Evolutionary conservation across 2,113 vertebrate species (phyloP), one percentile per base, ranked within the genome.

Genomic region (Mixornis gularis): DNA sequence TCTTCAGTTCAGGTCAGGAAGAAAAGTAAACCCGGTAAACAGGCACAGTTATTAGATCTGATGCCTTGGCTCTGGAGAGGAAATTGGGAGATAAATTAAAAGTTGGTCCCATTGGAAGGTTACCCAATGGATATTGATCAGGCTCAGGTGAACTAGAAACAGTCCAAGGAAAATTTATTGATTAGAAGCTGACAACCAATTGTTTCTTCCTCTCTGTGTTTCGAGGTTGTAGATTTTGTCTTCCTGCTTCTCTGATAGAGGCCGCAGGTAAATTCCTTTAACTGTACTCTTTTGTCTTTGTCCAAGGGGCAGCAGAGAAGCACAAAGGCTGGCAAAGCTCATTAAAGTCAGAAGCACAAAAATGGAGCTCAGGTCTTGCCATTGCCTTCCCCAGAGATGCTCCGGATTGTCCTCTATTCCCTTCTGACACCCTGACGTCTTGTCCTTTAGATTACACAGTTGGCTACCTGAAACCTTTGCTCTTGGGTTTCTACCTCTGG

Each of bases 51-150:
- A 96, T 97, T 95, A 93, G 80, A 95, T 94, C 58, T 86, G 92
- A 90, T 94, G 85, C 79, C 43, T 46, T 44, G 80, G 59, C 68
- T 94, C 77, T 96, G 96, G 89, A 95, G 90, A 96, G 95, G 96
- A 98, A 98, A 98, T 98, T 98, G 97, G 98, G 96, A 98, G 97
- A 98, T 98, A 98, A 98, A 98, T 98, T 98, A 97, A 97, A 98
- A 98, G 64, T 93, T 95, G 92, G 93, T 87, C 80, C 72, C 89
- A 34, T 36, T 95, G 93, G 87, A 97, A 97, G 87, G 69, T 84
- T 62, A 94, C 94, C 97, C 98, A 96, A 93, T 96, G 96, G 96
- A 96, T 98, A 98, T 98, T 97, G 98, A 98, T 98, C 97, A 98
- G 95, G 65, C 96, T 94, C 92, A 95, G 96, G 89, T 93, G 91